Evolutionary conservation across 2,113 vertebrate species (phyloP).

Genomic region (Silurus glanis): DNA sequence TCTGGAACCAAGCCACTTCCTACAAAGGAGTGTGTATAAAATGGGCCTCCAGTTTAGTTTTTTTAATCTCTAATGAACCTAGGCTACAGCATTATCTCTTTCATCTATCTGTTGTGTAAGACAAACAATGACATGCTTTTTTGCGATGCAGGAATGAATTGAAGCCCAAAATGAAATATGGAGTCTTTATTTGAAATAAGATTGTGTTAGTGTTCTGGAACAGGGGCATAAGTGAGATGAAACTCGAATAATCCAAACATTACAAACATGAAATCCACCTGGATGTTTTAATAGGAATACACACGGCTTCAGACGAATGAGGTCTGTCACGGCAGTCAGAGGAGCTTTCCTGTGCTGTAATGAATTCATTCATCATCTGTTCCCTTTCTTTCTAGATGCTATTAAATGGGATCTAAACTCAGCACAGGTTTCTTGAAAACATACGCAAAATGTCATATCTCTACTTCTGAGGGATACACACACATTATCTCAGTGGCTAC

Average conservation of each 20-base stretch:
- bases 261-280: constrained; percentile 12
- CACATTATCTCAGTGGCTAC: not conserved
- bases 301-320: not conserved
- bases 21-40: constrained; percentile 2
- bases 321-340: constrained; percentile 11
- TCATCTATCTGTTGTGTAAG: not conserved
- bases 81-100: not conserved
- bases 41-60: not conserved
- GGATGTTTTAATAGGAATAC: constrained; percentile 8
- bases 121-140: not conserved
- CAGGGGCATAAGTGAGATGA: not conserved
- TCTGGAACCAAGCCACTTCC: not conserved
- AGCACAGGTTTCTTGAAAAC: not conserved
- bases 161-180: not conserved
- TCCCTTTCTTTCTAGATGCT: not conserved
- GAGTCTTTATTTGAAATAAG: not conserved
- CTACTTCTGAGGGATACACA: not conserved
- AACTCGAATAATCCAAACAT: constrained; percentile 28
- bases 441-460: not conserved
- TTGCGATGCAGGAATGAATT: not conserved
- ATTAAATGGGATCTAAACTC: constrained; percentile 1
- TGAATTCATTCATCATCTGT: constrained; percentile 39
- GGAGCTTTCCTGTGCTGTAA: constrained; percentile 16
- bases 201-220: not conserved
- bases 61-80: not conserved